These are phyloP conservation scores for Menidia beryllina DNA, from an alignment of 2,113 vertebrate species.

Conservation along the genomic window DNA sequence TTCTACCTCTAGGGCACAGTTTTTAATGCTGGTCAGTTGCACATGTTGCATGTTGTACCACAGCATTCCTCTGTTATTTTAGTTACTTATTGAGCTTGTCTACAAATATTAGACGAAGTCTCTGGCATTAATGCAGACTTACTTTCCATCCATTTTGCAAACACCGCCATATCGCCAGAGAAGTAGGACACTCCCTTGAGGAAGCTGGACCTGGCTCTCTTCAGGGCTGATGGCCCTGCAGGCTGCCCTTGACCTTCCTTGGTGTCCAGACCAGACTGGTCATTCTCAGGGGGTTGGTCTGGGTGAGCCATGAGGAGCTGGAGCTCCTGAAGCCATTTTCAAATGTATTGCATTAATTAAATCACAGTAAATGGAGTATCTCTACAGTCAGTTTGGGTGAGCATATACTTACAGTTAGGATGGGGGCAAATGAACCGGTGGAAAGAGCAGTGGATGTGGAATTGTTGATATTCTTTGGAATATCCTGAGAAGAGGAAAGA, in stretches of 20 bases:
- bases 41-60: background rate
- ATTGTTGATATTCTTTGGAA: constrained; percentile 51
- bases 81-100: background rate
- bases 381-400: background rate
- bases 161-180: constrained; percentile 79
- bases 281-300: constrained; percentile 6
- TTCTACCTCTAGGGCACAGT: background rate
- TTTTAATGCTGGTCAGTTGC: background rate
- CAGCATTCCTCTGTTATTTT: background rate
- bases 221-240: background rate
- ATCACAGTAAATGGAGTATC: background rate
- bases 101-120: background rate
- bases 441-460: constrained; percentile 5
- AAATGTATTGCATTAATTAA: background rate
- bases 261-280: constrained; percentile 1
- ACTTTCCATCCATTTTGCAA: constrained; percentile 85
- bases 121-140: constrained; percentile 13
- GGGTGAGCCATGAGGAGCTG: constrained; percentile 74
- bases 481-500: constrained; percentile 45
- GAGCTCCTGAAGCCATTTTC: constrained; percentile 66
- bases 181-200: constrained; percentile 73
- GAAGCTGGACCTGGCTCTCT: constrained; percentile 50
- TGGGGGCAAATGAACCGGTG: background rate
- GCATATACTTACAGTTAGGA: constrained; percentile 43
- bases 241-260: constrained; percentile 9